Evolutionary conservation across 2,888 invertebrate species (phyloP).

Genomic region (Pammene aurita): DNA sequence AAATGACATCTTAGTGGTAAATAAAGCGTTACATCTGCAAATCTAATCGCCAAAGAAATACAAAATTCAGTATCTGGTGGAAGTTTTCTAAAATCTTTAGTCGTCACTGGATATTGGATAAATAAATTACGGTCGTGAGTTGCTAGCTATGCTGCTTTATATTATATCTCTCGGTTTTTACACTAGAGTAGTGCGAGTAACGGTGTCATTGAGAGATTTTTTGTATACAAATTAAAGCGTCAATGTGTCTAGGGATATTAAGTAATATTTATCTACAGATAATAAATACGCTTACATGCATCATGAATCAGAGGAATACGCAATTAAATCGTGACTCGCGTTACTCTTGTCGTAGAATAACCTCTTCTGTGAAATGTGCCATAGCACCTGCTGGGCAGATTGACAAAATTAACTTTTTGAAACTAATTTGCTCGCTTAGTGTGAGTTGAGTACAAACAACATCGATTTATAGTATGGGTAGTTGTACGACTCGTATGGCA

Average conservation of each 20-base stretch:
- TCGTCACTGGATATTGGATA: slow-evolving; percentile 1
- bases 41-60: not conserved
- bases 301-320: too few relatives aligned
- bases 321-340: too few relatives aligned
- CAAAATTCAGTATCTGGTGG: slow-evolving; percentile 3
- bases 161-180: not conserved
- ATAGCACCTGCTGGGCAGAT: not conserved
- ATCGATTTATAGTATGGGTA: slow-evolving; percentile 16
- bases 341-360: too few relatives aligned
- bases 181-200: too few relatives aligned
- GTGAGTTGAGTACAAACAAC: slow-evolving; percentile 23
- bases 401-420: not conserved
- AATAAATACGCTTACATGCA: too few relatives aligned
- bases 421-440: slow-evolving; percentile 17
- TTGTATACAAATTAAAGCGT: too few relatives aligned
- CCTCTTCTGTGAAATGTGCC: not conserved
- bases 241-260: too few relatives aligned
- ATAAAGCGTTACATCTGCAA: not conserved
- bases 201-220: too few relatives aligned
- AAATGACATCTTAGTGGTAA: not conserved
- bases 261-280: too few relatives aligned
- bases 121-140: slow-evolving; percentile 2
- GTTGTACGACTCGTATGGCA: slow-evolving; percentile 11
- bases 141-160: slow-evolving; percentile 3
- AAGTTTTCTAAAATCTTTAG: not conserved